phyloP scores from a whole-genome alignment of 2,113 vertebrate species.

The Nicator chloris region DNA sequence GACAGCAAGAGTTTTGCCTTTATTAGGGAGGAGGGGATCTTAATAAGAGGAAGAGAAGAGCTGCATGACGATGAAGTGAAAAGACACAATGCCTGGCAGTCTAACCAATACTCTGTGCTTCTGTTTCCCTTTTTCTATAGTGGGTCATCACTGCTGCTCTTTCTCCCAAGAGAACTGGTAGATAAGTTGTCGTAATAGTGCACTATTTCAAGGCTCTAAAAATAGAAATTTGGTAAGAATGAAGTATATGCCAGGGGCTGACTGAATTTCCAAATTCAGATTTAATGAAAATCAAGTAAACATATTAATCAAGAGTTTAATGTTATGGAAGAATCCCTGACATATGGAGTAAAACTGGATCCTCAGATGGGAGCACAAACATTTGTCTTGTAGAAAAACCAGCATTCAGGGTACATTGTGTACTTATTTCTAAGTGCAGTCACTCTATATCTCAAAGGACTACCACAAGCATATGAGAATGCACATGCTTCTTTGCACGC shows the following conservation, averaged over 20 bases:
- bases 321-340: background rate
- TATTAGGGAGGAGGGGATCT: background rate
- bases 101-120: background rate
- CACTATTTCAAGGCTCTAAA: background rate
- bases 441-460: background rate
- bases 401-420: background rate
- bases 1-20: background rate
- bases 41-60: background rate
- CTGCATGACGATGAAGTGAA: background rate
- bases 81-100: background rate
- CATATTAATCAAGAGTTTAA: background rate
- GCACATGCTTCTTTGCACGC: background rate
- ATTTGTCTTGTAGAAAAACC: background rate
- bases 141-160: background rate
- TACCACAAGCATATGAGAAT: background rate
- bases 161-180: background rate
- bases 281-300: background rate
- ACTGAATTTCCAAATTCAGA: background rate
- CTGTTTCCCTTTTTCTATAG: background rate
- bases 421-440: background rate
- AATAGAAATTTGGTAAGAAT: background rate
- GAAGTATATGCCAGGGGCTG: background rate
- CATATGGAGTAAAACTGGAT: background rate
- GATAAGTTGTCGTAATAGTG: background rate
- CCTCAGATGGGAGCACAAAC: background rate